Evolutionary conservation across 2,113 vertebrate genomes (phyloP), one percentile per base, ranked within the genome.

Genomic region (Sardina pilchardus): DNA sequence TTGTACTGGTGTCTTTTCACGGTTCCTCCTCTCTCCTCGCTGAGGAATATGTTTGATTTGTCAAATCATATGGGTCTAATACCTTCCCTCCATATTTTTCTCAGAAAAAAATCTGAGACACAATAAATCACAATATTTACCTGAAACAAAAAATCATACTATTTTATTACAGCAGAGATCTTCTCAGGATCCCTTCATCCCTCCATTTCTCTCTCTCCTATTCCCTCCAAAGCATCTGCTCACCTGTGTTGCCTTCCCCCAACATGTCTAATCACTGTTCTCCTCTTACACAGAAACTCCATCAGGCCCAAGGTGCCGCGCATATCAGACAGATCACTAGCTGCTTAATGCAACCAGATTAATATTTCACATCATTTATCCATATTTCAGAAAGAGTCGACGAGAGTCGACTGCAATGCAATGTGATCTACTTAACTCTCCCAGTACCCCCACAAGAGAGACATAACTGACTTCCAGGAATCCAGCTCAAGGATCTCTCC

Each of bases 291-390:
- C 59, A 84, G 53, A 86, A 84, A 81, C 78, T 84, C 87, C 84
- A 88, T 88, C 85, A 84, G 84, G 63, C 84, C 71, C 21, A 30
- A 81, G 48, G 44, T 47, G 34, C 56, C 71, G 67, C 30, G 8
- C n/a, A 53, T 82, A 75, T 59, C 85, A 84, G 56, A 82, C n/a
- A 82, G 81, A 75, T 81, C 82, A 53, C 75, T 84, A 71, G 87
- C 81, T 82, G 24, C 71, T 82, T 89, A 88, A 85, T 86, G 56
- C 71, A 85, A 24, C 30, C 81, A 81, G 83, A 88, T 89, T 89
- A 89, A 86, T 84, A 84, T 85, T 85, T 43, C 45, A 86, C 81
- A 71, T 83, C 19, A 81, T 84, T 45, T 89, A 78, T 82, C 71
- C 82, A 44, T 88, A 81, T 88, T 81, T 45, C 17, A 84, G 39